Percentiles rank a stretch among this genome's conserved stretches.
These are phyloP conservation scores for Gobio gobio DNA, from an alignment of 2,113 vertebrate species.

Conservation along the genomic window DNA sequence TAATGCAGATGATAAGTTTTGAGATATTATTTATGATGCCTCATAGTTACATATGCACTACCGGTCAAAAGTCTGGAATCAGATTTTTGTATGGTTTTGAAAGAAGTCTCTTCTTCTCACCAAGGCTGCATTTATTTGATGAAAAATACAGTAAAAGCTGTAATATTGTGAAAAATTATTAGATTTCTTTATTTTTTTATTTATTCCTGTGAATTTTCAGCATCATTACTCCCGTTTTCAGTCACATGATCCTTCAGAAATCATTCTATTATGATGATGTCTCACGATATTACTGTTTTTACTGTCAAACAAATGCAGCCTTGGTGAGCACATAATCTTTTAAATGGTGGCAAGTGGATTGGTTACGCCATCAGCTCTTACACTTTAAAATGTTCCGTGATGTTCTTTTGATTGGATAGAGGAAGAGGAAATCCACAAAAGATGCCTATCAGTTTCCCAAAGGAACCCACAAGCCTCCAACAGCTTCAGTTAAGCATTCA, in stretches of 20 bases:
- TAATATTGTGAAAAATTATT: not conserved
- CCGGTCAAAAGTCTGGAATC: not conserved
- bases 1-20: not conserved
- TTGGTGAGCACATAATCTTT: not conserved
- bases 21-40: constrained; percentile 39
- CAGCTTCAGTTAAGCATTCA: not conserved
- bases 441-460: not conserved
- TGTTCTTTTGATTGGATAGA: not conserved
- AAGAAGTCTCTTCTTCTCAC: not conserved
- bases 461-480: too few species aligned
- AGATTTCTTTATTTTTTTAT: not conserved
- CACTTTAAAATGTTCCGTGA: not conserved
- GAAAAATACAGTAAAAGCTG: not conserved
- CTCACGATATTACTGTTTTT: not conserved
- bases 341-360: not conserved
- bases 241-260: not conserved
- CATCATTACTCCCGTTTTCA: not conserved
- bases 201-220: not conserved
- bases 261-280: not conserved
- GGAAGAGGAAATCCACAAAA: not conserved
- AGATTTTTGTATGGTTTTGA: not conserved
- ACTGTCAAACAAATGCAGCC: not conserved
- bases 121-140: not conserved
- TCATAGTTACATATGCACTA: constrained; percentile 10
- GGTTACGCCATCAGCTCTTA: not conserved